Percentiles rank a stretch among this genome's conserved stretches.
Conservation (phyloP, 2,797 vertebrate species). For the Eulemur coronatus region DNA sequence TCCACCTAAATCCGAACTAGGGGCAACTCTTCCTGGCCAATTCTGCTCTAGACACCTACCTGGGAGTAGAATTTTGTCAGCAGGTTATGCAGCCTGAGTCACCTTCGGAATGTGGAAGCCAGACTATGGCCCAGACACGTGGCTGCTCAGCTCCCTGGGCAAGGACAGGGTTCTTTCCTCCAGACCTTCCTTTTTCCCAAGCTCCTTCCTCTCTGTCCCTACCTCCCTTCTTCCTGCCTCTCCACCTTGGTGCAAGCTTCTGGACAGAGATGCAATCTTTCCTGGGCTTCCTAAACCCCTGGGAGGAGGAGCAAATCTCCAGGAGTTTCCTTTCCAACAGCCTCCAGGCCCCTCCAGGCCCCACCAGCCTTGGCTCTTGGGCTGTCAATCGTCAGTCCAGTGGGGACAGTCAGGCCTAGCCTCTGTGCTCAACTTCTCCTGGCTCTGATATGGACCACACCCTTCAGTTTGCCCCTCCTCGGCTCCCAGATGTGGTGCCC, state of each 20-base stretch:
- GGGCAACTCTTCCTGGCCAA: background rate
- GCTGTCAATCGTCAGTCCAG: background rate
- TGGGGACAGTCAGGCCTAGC: background rate
- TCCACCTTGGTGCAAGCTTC: background rate
- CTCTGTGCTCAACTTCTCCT: background rate
- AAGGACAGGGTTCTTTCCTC: background rate
- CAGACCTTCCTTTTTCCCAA: background rate
- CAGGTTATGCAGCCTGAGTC: background rate
- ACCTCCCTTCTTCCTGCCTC: background rate
- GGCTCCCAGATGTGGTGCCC: no score
- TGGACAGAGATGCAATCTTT: background rate
- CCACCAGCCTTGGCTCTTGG: background rate
- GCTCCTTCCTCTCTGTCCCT: background rate
- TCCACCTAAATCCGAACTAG: background rate
- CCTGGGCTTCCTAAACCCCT: background rate
- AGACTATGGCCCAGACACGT: background rate
- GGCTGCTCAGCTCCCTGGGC: background rate
- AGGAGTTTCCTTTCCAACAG: background rate
- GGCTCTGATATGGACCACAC: background rate
- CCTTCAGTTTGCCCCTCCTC: background rate
- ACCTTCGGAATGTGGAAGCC: background rate
- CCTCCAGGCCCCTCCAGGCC: no score
- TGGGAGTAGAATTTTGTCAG: background rate
- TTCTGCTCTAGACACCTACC: background rate
- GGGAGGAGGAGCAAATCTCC: background rate